Conservation (phyloP, 2,797 vertebrate genomes). For the Hapalemur alaotrensis region DNA sequence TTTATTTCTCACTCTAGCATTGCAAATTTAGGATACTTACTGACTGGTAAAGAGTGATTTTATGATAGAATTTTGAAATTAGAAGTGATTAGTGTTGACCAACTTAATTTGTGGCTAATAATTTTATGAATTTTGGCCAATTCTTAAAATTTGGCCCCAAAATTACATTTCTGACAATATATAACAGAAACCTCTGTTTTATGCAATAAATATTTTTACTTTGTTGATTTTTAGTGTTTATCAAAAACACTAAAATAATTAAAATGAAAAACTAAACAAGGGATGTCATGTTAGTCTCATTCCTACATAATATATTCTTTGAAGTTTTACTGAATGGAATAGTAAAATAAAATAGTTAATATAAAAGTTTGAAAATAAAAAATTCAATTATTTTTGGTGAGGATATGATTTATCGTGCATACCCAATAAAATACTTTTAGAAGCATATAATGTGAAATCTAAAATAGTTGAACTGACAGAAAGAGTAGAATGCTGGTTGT, state of each 20-base stretch:
- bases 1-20: background rate
- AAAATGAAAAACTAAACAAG: background rate
- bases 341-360: background rate
- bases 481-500: background rate
- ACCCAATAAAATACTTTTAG: background rate
- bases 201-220: background rate
- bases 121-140: background rate
- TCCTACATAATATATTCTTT: background rate
- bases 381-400: background rate
- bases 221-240: background rate
- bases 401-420: background rate
- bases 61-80: background rate
- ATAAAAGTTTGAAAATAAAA: background rate
- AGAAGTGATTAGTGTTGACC: background rate
- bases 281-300: background rate
- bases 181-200: background rate
- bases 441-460: background rate
- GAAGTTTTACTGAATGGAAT: background rate
- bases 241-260: background rate
- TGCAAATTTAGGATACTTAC: background rate
- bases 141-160: background rate
- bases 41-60: background rate
- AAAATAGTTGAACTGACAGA: background rate
- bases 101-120: background rate
- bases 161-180: background rate